phyloP scores from a whole-genome alignment of 2,888 invertebrate species.

The Drosophila kokeensis region DNA sequence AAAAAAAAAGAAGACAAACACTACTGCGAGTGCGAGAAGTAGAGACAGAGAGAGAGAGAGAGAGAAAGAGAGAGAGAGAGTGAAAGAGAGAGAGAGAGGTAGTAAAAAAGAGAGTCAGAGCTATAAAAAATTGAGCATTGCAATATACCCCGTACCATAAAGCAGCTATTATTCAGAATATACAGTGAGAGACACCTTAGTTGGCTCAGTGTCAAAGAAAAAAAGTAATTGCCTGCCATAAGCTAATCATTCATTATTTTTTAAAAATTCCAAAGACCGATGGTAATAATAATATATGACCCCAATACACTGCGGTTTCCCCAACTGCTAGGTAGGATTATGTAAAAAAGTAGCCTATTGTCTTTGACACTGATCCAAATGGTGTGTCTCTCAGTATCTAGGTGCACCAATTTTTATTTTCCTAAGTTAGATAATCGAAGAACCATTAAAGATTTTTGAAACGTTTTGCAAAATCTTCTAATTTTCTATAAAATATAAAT shows the following conservation, averaged over 20 bases:
- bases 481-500: not conserved
- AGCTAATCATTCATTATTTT: no score
- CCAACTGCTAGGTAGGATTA: no score
- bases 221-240: no score
- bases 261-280: no score
- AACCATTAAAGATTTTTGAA: not conserved
- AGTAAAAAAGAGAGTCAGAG: not conserved
- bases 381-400: no score
- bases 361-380: no score
- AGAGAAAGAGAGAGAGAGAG: not conserved
- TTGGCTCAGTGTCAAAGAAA: no score
- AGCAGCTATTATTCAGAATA: not conserved
- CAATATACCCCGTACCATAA: slow-evolving; percentile 4
- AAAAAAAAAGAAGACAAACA: slow-evolving; percentile 32
- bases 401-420: not conserved
- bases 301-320: no score
- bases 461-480: not conserved
- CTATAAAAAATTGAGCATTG: not conserved
- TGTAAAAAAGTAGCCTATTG: no score
- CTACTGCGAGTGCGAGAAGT: slow-evolving; percentile 8
- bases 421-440: not conserved
- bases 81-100: not conserved
- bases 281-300: no score
- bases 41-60: not conserved
- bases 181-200: no score